Conservation (phyloP, 2,113 vertebrate species). For the Mesoclemmys tuberculata region DNA sequence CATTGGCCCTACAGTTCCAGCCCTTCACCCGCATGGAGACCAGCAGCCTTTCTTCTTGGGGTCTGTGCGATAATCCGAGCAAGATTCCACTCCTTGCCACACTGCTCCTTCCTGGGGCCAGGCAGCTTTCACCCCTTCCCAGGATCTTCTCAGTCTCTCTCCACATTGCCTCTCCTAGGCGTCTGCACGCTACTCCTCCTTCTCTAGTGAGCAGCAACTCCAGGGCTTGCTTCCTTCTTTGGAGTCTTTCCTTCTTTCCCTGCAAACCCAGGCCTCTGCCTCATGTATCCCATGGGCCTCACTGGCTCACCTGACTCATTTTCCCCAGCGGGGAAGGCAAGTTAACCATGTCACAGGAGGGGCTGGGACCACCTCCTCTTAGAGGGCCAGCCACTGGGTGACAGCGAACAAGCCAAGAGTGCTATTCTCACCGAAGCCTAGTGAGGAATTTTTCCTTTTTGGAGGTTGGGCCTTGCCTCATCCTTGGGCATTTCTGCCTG, state of each 20-base stretch:
- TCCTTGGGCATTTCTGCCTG: not conserved
- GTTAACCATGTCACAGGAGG: not conserved
- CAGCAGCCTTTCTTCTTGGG: not conserved
- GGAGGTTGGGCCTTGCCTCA: not conserved
- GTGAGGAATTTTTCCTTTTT: not conserved
- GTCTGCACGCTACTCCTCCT: too few relatives aligned
- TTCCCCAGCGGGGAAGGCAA: not conserved
- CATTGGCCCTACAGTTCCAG: not conserved
- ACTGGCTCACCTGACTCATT: not conserved
- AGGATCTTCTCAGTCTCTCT: not conserved
- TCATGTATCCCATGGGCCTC: not conserved
- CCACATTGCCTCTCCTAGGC: too few relatives aligned
- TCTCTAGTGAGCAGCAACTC: not conserved
- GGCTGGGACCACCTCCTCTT: not conserved
- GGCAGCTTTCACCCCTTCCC: not conserved
- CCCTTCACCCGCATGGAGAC: not conserved
- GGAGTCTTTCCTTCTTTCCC: not conserved
- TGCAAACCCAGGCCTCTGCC: not conserved
- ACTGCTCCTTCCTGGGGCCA: not conserved
- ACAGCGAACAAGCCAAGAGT: not conserved
- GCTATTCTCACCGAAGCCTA: not conserved
- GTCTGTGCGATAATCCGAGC: not conserved
- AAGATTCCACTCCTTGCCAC: not conserved
- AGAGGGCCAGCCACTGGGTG: not conserved
- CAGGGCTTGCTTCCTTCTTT: not conserved